Evolutionary conservation across 2,888 invertebrate species (phyloP).

Genomic region (Chrysina gloriosa): DNA sequence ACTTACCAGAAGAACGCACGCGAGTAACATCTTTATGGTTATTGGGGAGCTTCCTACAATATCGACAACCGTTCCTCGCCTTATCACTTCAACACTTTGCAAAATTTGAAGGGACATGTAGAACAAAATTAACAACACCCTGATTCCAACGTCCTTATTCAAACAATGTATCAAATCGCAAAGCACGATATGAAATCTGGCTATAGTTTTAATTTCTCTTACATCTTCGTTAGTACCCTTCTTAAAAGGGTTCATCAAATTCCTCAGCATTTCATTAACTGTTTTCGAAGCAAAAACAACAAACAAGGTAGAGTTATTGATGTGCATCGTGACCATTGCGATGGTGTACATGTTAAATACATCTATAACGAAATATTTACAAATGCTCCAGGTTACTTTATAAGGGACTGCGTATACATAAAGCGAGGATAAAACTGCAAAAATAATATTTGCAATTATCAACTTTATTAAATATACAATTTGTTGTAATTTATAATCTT

Average conservation of each 20-base stretch:
- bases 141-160: constrained; percentile 24
- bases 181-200: constrained; percentile 10
- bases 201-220: background rate
- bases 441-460: background rate
- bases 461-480: background rate
- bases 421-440: background rate
- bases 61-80: too few species aligned
- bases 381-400: background rate
- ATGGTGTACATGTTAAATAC: constrained; percentile 9
- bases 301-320: constrained; percentile 4
- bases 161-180: constrained; percentile 22
- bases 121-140: constrained; percentile 13
- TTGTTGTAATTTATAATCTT: background rate
- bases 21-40: background rate
- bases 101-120: constrained; percentile 7
- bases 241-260: background rate
- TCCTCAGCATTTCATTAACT: background rate
- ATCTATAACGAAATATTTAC: constrained; percentile 1
- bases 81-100: constrained; percentile 7
- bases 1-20: constrained; percentile 1
- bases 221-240: background rate
- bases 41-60: background rate
- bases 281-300: background rate
- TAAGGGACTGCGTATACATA: background rate
- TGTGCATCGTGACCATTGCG: background rate